A percentile compares a stretch with the other conserved stretches of the same genome.
These are phyloP conservation scores for Anguilla marmorata DNA, from an alignment of 2,797 vertebrate species.

Conservation along the genomic window DNA sequence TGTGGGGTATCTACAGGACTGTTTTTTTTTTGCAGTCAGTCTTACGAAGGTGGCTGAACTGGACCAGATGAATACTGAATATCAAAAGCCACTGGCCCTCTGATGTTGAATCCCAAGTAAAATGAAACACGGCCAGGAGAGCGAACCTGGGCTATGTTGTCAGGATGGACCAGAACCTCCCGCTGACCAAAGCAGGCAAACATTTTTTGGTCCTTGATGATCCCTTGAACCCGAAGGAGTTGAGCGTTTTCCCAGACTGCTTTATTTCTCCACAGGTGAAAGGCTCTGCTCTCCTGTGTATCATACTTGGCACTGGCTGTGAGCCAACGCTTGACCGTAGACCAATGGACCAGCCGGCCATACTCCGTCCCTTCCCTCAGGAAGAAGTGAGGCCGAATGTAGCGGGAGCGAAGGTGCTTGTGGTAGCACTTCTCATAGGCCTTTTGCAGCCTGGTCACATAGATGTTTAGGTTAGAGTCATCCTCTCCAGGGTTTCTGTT, in stretches of 20 bases:
- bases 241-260: background rate
- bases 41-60: background rate
- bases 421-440: background rate
- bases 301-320: background rate
- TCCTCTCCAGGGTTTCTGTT: background rate
- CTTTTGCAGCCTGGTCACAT: background rate
- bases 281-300: background rate
- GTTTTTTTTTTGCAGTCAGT: background rate
- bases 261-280: background rate
- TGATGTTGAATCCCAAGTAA: conserved; percentile 14
- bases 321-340: background rate
- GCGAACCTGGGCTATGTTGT: background rate
- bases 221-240: background rate
- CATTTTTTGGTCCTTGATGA: background rate
- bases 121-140: background rate
- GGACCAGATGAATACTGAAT: background rate
- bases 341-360: background rate
- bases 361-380: background rate
- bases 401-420: background rate
- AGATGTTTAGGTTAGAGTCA: background rate
- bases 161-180: background rate
- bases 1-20: background rate
- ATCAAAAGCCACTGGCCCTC: conserved; percentile 6
- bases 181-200: background rate
- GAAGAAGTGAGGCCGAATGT: conserved; percentile 2